These are phyloP conservation scores for Glaucidium brasilianum DNA, from an alignment of 2,113 vertebrate genomes.

Conservation along the genomic window DNA sequence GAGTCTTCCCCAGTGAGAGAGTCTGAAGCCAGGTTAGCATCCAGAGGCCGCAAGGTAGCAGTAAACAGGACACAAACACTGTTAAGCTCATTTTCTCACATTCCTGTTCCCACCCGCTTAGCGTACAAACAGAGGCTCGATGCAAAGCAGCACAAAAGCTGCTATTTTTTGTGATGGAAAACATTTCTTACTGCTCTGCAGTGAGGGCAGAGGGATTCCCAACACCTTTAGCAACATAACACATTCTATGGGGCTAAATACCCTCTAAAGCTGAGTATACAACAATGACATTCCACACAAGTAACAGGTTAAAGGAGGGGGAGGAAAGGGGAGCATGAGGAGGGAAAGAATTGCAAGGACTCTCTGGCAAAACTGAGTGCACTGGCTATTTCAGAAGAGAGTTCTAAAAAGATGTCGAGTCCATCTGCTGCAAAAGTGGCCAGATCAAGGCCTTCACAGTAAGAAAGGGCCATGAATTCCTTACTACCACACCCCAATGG, in stretches of 20 bases:
- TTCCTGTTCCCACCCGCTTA: rapidly evolving
- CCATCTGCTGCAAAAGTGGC: not conserved
- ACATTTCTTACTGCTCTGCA: not conserved
- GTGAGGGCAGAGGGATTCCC: not conserved
- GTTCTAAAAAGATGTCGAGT: not conserved
- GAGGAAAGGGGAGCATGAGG: rapidly evolving
- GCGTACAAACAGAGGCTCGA: not conserved
- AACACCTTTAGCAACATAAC: not conserved
- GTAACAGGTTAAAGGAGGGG: not conserved
- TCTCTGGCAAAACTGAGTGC: not conserved
- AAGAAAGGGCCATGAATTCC: not conserved
- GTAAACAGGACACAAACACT: constrained; percentile 64
- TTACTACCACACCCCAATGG: rapidly evolving
- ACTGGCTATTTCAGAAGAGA: not conserved
- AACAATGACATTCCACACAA: not conserved
- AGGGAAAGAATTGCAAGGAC: not conserved
- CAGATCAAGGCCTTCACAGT: not conserved
- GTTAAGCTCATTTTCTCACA: not conserved
- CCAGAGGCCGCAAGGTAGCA: constrained; percentile 35
- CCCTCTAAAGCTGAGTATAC: not conserved
- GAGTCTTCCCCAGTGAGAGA: constrained; percentile 88
- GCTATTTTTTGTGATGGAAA: not conserved
- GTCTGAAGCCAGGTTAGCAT: constrained; percentile 77
- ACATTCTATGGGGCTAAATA: no score
- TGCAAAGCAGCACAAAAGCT: not conserved